A percentile compares a stretch with the other conserved stretches of the same genome.
Conservation (phyloP, 2,113 vertebrate genomes). For the Ictidomys tridecemlineatus region DNA sequence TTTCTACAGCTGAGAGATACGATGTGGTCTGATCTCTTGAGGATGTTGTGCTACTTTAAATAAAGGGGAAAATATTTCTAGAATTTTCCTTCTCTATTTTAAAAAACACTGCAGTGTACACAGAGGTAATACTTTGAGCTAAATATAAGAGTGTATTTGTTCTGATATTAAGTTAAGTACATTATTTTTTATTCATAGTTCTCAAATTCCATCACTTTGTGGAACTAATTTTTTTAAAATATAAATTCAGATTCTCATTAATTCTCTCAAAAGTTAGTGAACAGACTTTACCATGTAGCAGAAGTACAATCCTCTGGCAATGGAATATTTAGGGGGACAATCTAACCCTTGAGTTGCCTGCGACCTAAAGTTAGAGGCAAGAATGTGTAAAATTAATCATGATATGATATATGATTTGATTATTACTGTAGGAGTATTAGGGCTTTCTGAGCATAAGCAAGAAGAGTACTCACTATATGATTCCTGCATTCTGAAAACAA, state of each 20-base stretch:
- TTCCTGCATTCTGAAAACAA: conserved; percentile 22
- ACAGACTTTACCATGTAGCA: background rate
- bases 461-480: background rate
- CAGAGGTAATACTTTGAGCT: background rate
- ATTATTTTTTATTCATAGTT: background rate
- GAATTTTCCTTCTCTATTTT: background rate
- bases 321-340: background rate
- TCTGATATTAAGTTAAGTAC: background rate
- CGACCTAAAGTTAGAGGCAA: background rate
- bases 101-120: background rate
- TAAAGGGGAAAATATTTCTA: conserved; percentile 42
- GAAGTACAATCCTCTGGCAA: background rate
- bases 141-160: background rate
- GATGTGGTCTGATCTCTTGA: background rate
- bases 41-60: background rate
- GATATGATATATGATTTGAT: background rate
- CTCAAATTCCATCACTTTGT: background rate
- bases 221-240: background rate
- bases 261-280: background rate
- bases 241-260: background rate
- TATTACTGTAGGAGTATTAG: background rate
- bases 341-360: background rate
- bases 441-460: background rate
- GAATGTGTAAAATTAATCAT: background rate
- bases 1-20: conserved; percentile 52